Evolutionary conservation across 2,797 vertebrate species (phyloP).

Genomic region (Echiichthys vipera): DNA sequence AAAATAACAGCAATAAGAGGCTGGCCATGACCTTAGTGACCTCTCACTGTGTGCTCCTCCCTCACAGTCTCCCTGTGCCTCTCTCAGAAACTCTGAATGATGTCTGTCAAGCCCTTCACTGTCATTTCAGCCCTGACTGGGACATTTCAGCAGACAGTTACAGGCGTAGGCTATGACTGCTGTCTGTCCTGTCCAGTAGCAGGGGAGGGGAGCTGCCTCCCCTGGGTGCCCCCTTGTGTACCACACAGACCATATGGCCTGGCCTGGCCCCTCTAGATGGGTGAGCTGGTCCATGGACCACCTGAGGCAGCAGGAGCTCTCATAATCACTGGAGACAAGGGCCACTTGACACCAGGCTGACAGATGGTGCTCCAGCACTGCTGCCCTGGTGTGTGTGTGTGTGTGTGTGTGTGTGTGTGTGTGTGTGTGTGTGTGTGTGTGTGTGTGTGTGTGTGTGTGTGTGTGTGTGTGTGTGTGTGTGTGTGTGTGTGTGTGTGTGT

Average conservation of each 20-base stretch:
- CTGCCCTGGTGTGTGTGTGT: constrained; percentile 32
- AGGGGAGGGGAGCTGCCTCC: constrained; percentile 57
- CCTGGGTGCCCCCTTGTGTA: constrained; percentile 68
- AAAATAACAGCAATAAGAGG: not conserved
- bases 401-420: constrained; percentile 16
- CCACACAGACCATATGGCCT: constrained; percentile 80
- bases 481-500: constrained; percentile 22
- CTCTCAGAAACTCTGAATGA: constrained; percentile 46
- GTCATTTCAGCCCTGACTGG: constrained; percentile 48
- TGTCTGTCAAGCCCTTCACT: constrained; percentile 58
- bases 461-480: constrained; percentile 12
- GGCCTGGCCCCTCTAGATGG: constrained; percentile 70
- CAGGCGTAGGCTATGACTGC: constrained; percentile 31
- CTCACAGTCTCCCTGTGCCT: not conserved
- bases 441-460: constrained; percentile 38
- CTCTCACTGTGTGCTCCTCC: not conserved
- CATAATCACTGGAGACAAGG: constrained; percentile 85
- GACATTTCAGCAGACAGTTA: constrained; percentile 58
- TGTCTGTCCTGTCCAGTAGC: constrained; percentile 60
- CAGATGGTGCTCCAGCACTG: constrained; percentile 78
- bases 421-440: constrained; percentile 31
- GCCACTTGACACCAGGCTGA: constrained; percentile 86
- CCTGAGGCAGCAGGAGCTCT: constrained; percentile 82
- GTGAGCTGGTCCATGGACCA: constrained; percentile 77
- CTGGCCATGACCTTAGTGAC: constrained; percentile 25